Evolutionary conservation across 2,113 vertebrate genomes (phyloP).

Genomic region (Sander lucioperca): DNA sequence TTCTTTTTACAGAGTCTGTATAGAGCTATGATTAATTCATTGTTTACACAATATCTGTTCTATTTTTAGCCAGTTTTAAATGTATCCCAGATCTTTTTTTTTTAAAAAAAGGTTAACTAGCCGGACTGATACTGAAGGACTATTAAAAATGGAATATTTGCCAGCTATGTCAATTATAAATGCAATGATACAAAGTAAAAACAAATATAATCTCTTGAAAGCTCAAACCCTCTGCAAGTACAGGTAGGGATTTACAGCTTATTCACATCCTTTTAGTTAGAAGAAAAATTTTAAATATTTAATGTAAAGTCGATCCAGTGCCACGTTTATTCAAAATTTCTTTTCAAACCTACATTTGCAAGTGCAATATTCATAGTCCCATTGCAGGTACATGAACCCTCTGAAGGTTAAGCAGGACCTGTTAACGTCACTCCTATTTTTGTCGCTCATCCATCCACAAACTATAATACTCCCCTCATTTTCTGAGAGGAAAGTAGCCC

Average conservation of each 20-base stretch:
- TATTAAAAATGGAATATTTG: neutral
- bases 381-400: slow-evolving; percentile 4
- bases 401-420: slow-evolving; percentile 47
- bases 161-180: neutral
- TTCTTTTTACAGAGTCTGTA: neutral
- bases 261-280: neutral
- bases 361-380: neutral
- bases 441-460: slow-evolving; percentile 69
- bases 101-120: neutral
- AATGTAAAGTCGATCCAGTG: neutral
- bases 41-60: neutral
- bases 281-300: neutral
- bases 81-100: neutral
- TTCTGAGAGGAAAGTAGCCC: slow-evolving; percentile 57
- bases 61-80: neutral
- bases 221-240: neutral
- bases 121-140: neutral
- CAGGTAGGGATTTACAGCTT: neutral
- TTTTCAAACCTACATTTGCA: slow-evolving; percentile 8
- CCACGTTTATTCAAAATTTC: neutral
- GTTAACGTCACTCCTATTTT: slow-evolving; percentile 62
- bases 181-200: neutral
- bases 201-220: neutral
- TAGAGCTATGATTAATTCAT: neutral
- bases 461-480: slow-evolving; percentile 56